Evolutionary conservation across 2,797 vertebrate genomes (phyloP), one percentile per base, ranked within the genome.

Genomic region (Crenichthys baileyi): DNA sequence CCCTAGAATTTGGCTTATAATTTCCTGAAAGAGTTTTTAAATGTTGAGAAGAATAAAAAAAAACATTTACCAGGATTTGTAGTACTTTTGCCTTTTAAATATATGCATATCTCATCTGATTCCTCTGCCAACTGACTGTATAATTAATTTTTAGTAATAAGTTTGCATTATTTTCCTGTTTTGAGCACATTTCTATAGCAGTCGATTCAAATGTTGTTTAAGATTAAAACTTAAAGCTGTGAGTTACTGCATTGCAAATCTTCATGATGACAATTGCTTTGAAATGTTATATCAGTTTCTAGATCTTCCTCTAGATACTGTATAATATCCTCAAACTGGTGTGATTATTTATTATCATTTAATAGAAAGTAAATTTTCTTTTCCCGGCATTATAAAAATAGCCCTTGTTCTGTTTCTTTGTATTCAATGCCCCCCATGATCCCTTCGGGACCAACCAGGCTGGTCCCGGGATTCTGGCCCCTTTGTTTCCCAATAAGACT

Each of bases 401-500:
- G n/a, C n/a, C n/a, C n/a, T n/a, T n/a, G n/a, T n/a, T n/a, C n/a
- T n/a, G n/a, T n/a, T n/a, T n/a, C n/a, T 77, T 71, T 76, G 29
- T 75, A 26, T 70, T 73, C 72, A 72, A 51, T 80, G 41, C 60
- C 76, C 76, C 83, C 70, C 82, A 79, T 86, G 87, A n/a, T n/a
- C n/a, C n/a, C n/a, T n/a, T n/a, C n/a, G n/a, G n/a, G n/a, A n/a
- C n/a, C n/a, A n/a, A n/a, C 58, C 67, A 51, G 63, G 50, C 84
- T 76, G 55, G 76, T 79, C 56, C 63, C 77, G 53, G 80, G n/a
- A 24, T 91, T 93, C 88, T 84, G 85, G 73, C 1, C 11, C 18
- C 87, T 91, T 92, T 92, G 90, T 94, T 86, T 85, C 60, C 63
- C 76, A 70, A 13, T 56, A 79, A 75, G 70, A 94, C 93, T 94